Conservation (phyloP, 2,888 invertebrate genomes). For the Iphiclides podalirius region DNA sequence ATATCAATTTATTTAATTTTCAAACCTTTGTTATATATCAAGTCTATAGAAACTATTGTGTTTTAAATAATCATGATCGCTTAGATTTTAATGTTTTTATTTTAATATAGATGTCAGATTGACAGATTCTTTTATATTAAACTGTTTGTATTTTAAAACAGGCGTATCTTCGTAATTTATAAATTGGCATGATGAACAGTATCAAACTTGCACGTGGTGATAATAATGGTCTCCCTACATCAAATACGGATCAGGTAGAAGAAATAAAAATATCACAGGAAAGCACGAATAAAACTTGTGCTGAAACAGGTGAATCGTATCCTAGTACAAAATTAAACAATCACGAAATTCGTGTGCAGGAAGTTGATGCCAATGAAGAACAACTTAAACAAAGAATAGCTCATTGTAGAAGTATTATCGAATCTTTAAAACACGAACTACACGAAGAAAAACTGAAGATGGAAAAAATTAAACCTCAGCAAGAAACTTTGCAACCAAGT, state of each 20-base stretch:
- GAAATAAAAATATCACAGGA: slow-evolving; percentile 16
- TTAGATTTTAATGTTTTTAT: too few relatives aligned
- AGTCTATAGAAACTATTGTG: too few relatives aligned
- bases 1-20: too few relatives aligned
- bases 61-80: too few relatives aligned
- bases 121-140: slow-evolving; percentile 1
- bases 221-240: slow-evolving; percentile 33
- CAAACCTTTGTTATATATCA: too few relatives aligned
- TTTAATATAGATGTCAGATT: slow-evolving; percentile 1
- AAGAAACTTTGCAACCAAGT: slow-evolving; percentile 23
- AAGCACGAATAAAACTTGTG: slow-evolving; percentile 4
- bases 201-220: slow-evolving; percentile 50
- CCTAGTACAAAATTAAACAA: slow-evolving; percentile 7
- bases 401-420: slow-evolving; percentile 61
- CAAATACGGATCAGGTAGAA: slow-evolving; percentile 12
- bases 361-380: slow-evolving; percentile 52
- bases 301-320: background rate
- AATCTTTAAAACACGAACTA: slow-evolving; percentile 61
- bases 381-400: slow-evolving; percentile 62
- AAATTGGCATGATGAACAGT: slow-evolving; percentile 39
- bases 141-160: too few relatives aligned
- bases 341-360: slow-evolving; percentile 40
- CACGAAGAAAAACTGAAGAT: slow-evolving; percentile 61
- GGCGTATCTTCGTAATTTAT: background rate
- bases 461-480: slow-evolving; percentile 38